Base-by-base conservation (phyloP, 2,113 vertebrate genomes). In the Trogon melanurus region DNA sequence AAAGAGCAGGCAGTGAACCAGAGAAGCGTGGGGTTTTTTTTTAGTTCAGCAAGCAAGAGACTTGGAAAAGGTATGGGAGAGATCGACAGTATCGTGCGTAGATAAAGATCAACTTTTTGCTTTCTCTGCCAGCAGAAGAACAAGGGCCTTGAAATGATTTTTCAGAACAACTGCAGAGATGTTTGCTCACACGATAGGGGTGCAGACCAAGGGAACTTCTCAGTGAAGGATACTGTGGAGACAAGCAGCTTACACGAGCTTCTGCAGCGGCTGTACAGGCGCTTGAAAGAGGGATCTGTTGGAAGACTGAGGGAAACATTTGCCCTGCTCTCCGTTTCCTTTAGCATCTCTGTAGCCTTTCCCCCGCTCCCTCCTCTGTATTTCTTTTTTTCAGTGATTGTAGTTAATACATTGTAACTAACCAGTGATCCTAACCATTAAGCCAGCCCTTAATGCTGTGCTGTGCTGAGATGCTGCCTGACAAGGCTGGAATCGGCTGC, bases 11-110 rank as follows among this genome's bases (percentile, higher is more conserved):
- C 22, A 61, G 34, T 18, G 41, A 70, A 81, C 12, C 16, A 21
- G 45, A 67, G 11, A 44, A 32, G n/a, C 10, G 1, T 20, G 10
- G 34, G 13, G 10, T 32, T 25, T 27, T 58, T 29, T 32, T 50
- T 71, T 12, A 50, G 22, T 11, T 61, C n/a, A 56, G 53, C 27
- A 66, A 47, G 20, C 41, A 30, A 47, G n/a, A 80, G n/a, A 34
- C 50, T 58, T 75, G 29, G 27, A 62, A 62, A 82, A 67, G 47
- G 10, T 6, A 6, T 0, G 5, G 32, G 11, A 51, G 48, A 51
- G 34, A 62, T 5, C 29, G 22, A n/a, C 34, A 51, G 11, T n/a
- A 50, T 29, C 0, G 1, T 13, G 48, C n/a, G 16, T 26, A 12
- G 34, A 22, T 50, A 14, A 74, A 74, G 48, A 47, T 45, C 3